phyloP scores from a whole-genome alignment of 2,888 invertebrate genomes.

The Mamestra brassicae region DNA sequence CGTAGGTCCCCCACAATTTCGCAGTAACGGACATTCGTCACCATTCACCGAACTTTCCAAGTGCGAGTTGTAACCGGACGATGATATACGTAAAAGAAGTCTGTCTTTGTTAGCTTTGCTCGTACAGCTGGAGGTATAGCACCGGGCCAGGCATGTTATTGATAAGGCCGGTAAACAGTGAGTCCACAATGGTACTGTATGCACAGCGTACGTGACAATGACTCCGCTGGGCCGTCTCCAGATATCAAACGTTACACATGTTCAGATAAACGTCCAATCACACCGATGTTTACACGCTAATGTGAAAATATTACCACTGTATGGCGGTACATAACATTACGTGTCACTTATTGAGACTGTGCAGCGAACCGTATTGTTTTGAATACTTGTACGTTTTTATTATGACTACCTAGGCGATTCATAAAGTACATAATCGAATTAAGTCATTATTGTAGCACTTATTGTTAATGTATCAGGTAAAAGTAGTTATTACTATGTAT shows the following conservation, averaged over 20 bases:
- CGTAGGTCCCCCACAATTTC: slow-evolving; percentile 24
- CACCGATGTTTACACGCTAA: slow-evolving; percentile 71
- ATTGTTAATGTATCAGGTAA: slow-evolving; percentile 7
- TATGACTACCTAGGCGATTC: slow-evolving; percentile 30
- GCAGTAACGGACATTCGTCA: slow-evolving; percentile 40
- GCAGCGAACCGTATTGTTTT: slow-evolving; percentile 40
- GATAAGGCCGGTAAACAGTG: slow-evolving; percentile 87
- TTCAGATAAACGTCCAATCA: slow-evolving; percentile 81
- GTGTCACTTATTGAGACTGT: slow-evolving; percentile 31
- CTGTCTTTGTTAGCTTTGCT: slow-evolving; percentile 39
- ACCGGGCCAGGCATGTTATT: slow-evolving; percentile 78
- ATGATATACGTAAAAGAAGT: neutral
- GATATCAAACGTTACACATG: slow-evolving; percentile 74
- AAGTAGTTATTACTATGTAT: neutral
- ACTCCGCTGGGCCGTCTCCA: slow-evolving; percentile 76
- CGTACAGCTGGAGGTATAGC: slow-evolving; percentile 67
- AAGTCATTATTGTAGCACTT: slow-evolving; percentile 16
- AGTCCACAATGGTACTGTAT: slow-evolving; percentile 79
- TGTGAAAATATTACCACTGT: slow-evolving; percentile 64
- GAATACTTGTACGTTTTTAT: slow-evolving; percentile 40
- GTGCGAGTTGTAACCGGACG: neutral
- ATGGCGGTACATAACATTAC: slow-evolving; percentile 38
- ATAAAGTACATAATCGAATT: slow-evolving; percentile 34
- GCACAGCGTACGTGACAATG: slow-evolving; percentile 84
- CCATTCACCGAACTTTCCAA: neutral